A percentile compares a stretch with the other conserved stretches of the same genome.
These are phyloP conservation scores for Propsilocerus akamusi DNA, from an alignment of 1,140 invertebrate genomes.

Conservation along the genomic window DNA sequence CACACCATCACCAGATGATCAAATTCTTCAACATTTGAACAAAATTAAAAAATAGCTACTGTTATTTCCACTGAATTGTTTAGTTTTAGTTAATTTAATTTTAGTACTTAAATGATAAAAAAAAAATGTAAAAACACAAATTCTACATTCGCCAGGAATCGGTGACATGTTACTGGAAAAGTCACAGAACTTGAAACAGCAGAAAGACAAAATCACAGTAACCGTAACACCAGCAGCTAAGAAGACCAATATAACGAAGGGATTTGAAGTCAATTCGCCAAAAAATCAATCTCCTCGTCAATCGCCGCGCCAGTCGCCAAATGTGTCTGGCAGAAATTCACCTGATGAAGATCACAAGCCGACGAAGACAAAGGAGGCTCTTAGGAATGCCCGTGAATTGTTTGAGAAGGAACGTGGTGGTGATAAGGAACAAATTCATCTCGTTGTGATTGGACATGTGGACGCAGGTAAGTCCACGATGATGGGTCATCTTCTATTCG, in stretches of 20 bases:
- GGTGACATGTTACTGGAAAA: background rate
- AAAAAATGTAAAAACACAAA: background rate
- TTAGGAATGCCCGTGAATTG: slow-evolving; percentile 21
- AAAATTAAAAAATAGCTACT: slow-evolving; percentile 6
- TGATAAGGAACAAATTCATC: slow-evolving; percentile 72
- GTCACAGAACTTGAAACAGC: background rate
- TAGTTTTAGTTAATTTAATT: background rate
- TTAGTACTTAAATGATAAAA: background rate
- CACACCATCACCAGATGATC: slow-evolving; percentile 37
- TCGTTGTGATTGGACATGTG: slow-evolving; percentile 96
- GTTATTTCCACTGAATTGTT: background rate
- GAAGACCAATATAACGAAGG: slow-evolving; percentile 18
- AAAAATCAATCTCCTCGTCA: slow-evolving; percentile 27
- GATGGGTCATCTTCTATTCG: slow-evolving; percentile 85
- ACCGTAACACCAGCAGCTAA: slow-evolving; percentile 1
- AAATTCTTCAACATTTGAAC: slow-evolving; percentile 19
- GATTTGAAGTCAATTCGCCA: slow-evolving; percentile 25
- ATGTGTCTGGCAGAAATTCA: slow-evolving; percentile 30
- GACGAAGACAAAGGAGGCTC: slow-evolving; percentile 17
- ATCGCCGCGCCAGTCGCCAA: slow-evolving; percentile 43
- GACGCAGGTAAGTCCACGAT: slow-evolving; percentile 98
- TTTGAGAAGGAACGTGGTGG: slow-evolving; percentile 56
- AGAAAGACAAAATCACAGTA: background rate
- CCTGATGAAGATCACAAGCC: slow-evolving; percentile 15
- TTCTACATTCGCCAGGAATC: slow-evolving; percentile 4